Evolutionary conservation across 2,113 vertebrate genomes (phyloP).

Genomic region (Dicrurus megarhynchus): DNA sequence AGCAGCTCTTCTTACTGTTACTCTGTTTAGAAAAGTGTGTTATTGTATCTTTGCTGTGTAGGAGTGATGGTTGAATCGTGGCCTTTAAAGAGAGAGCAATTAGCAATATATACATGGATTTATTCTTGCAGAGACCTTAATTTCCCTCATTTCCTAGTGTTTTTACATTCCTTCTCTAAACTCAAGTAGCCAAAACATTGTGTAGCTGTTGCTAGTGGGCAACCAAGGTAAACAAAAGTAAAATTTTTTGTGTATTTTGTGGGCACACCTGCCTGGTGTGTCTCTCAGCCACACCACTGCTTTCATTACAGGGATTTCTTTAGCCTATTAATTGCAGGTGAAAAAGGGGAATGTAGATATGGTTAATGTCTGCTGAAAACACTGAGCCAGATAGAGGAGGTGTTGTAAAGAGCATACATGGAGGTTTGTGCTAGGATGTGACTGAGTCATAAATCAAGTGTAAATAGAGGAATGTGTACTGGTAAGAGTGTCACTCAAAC

Average conservation of each 20-base stretch:
- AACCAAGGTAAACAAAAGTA: background rate
- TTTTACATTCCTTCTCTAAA: background rate
- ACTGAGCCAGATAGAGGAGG: background rate
- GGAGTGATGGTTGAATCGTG: background rate
- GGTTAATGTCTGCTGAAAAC: background rate
- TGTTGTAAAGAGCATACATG: background rate
- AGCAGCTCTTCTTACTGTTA: slow-evolving; percentile 33
- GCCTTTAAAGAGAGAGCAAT: background rate
- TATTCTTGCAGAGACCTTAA: background rate
- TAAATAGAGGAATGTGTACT: background rate
- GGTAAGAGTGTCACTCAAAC: background rate
- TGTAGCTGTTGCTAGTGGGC: background rate
- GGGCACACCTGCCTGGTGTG: background rate
- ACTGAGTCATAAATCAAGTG: background rate
- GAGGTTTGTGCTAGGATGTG: background rate
- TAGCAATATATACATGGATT: background rate
- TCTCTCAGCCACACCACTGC: background rate
- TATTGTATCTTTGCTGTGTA: background rate
- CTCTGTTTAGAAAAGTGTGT: background rate
- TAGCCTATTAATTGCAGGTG: slow-evolving; percentile 16
- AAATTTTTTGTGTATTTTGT: background rate
- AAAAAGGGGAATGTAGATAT: background rate
- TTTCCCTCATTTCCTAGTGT: background rate
- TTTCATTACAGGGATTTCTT: background rate
- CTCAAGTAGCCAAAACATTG: background rate